Conservation (phyloP, 92 coral and sea anemone genomes). For the Zoanthus solanderi region DNA sequence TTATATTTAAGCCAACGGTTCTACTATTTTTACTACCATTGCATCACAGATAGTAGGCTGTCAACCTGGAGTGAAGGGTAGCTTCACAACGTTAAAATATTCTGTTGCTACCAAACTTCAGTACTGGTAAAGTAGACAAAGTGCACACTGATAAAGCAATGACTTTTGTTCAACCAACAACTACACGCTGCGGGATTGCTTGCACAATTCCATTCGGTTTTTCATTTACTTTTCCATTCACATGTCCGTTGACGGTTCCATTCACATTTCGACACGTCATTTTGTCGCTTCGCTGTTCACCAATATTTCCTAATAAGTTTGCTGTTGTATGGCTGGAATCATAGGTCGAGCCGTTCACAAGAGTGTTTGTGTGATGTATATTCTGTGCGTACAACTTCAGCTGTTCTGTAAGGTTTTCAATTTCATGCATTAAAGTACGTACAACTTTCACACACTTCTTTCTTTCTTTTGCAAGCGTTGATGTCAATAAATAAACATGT, state of each 20-base stretch:
- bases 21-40: too few relatives aligned
- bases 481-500: slow-evolving; percentile 72
- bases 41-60: too few relatives aligned
- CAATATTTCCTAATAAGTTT: not conserved
- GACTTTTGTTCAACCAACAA: slow-evolving; percentile 27
- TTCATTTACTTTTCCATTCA: slow-evolving; percentile 22
- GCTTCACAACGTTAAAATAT: not conserved
- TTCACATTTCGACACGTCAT: slow-evolving; percentile 19
- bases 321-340: not conserved
- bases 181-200: slow-evolving; percentile 32
- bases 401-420: slow-evolving; percentile 72
- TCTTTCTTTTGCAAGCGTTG: slow-evolving; percentile 76
- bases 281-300: slow-evolving; percentile 13
- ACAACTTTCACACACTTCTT: slow-evolving; percentile 81
- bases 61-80: too few relatives aligned
- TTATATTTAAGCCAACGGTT: too few relatives aligned
- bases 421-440: slow-evolving; percentile 74
- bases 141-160: not conserved
- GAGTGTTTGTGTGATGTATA: slow-evolving; percentile 20
- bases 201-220: slow-evolving; percentile 11
- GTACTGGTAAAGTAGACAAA: not conserved
- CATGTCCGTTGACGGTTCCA: slow-evolving; percentile 14
- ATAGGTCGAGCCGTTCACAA: slow-evolving; percentile 1
- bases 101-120: not conserved
- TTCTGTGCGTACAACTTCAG: slow-evolving; percentile 44